phyloP scores from a whole-genome alignment of 2,797 vertebrate species.

The Microcaecilia unicolor region DNA sequence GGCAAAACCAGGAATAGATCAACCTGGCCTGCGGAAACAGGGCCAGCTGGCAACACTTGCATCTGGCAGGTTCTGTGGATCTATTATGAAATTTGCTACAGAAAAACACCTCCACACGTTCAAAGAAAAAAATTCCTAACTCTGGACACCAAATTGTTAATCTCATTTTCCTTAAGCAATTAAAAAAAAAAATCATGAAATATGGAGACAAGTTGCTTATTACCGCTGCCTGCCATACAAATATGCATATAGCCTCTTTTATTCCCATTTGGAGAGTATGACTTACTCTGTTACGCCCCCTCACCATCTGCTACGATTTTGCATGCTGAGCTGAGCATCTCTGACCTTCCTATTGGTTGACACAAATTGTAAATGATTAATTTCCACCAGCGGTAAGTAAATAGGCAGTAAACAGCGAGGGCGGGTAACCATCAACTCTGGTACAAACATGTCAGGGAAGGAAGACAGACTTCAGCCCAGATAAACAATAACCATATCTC shows the following conservation, averaged over 20 bases:
- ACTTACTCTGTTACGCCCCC: constrained; percentile 27
- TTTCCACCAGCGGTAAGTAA: constrained; percentile 1
- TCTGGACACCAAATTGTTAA: too few species aligned
- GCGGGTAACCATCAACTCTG: neutral
- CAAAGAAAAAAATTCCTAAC: too few species aligned
- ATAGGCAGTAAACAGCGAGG: neutral
- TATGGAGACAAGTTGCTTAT: constrained; percentile 11
- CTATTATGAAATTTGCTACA: too few species aligned
- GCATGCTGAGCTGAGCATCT: constrained; percentile 13
- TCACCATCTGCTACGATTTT: constrained; percentile 38
- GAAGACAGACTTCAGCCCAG: neutral
- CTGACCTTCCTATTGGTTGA: neutral
- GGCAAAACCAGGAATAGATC: too few species aligned
- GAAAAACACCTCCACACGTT: too few species aligned
- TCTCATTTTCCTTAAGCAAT: too few species aligned
- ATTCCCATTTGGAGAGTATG: constrained; percentile 13
- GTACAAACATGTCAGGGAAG: neutral
- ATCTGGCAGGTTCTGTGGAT: too few species aligned
- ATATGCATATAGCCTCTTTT: too few species aligned
- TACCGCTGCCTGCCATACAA: constrained; percentile 1
- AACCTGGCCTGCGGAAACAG: too few species aligned
- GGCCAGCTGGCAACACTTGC: too few species aligned
- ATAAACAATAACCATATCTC: neutral
- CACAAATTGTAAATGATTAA: constrained; percentile 5
- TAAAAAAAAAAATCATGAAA: neutral